phyloP scores from a whole-genome alignment of 92 coral and sea anemone species.

The Ricordea florida region DNA sequence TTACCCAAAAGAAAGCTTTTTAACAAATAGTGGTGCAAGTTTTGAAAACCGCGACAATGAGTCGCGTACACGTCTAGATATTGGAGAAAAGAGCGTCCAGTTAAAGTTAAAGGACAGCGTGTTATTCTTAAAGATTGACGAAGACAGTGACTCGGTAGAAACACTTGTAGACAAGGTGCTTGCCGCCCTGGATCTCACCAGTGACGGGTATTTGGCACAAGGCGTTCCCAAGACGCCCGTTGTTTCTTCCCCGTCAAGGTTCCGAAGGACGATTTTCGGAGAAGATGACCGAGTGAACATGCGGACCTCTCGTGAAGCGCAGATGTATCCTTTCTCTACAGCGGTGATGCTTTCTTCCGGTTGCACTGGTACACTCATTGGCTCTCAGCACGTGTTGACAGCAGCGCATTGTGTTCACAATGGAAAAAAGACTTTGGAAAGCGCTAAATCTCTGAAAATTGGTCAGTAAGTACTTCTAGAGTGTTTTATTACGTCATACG shows the following conservation, averaged over 20 bases:
- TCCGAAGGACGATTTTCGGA: slow-evolving; percentile 50
- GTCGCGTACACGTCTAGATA: too few species aligned
- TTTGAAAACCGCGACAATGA: background rate
- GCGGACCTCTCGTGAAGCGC: slow-evolving; percentile 66
- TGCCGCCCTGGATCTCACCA: background rate
- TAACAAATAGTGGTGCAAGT: background rate
- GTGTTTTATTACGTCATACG: too few species aligned
- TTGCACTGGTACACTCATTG: slow-evolving; percentile 86
- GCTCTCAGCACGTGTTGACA: slow-evolving; percentile 80
- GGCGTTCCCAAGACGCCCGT: background rate
- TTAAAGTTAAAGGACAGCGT: too few species aligned
- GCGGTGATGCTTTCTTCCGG: slow-evolving; percentile 76
- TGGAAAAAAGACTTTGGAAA: slow-evolving; percentile 54
- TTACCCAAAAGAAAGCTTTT: background rate
- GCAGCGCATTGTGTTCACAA: slow-evolving; percentile 90
- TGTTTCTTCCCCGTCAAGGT: background rate
- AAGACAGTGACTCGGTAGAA: slow-evolving; percentile 8
- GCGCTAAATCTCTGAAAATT: slow-evolving; percentile 66
- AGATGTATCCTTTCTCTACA: slow-evolving; percentile 69
- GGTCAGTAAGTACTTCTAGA: slow-evolving; percentile 49
- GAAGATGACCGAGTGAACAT: slow-evolving; percentile 68
- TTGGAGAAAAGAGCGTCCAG: too few species aligned
- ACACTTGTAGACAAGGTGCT: slow-evolving; percentile 9
- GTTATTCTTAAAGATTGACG: background rate
- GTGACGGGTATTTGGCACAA: background rate